These are phyloP conservation scores for Tortricodes alternella DNA, from an alignment of 2,888 invertebrate species.

Conservation along the genomic window DNA sequence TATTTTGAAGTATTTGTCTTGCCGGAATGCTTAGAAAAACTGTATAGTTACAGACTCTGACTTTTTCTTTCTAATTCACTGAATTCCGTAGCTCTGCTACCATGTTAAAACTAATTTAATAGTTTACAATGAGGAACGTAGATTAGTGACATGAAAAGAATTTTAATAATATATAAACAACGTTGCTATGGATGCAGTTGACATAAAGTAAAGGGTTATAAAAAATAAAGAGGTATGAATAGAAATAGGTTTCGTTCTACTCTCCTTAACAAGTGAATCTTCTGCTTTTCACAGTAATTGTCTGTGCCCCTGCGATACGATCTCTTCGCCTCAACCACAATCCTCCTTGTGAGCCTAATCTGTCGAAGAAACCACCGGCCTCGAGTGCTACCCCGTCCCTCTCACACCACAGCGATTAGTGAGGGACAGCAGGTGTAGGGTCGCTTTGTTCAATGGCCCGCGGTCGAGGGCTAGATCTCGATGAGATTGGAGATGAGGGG, in stretches of 20 bases:
- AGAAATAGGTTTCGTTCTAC: neutral
- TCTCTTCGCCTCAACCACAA: slow-evolving; percentile 11
- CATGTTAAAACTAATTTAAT: too few relatives aligned
- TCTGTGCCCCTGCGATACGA: slow-evolving; percentile 7
- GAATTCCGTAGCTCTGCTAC: too few relatives aligned
- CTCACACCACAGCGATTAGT: neutral
- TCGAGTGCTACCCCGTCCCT: neutral
- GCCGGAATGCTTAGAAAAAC: too few relatives aligned
- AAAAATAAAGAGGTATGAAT: neutral
- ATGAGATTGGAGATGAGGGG: neutral
- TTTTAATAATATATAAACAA: too few relatives aligned
- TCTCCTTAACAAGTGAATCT: neutral
- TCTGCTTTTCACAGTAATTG: neutral
- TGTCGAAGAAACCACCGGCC: slow-evolving; percentile 3
- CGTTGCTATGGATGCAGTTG: too few relatives aligned
- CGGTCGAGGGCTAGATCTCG: slow-evolving; percentile 9
- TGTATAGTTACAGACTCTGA: too few relatives aligned
- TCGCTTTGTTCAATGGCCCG: slow-evolving; percentile 11
- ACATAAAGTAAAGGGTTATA: too few relatives aligned
- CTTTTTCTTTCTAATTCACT: too few relatives aligned
- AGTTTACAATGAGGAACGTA: too few relatives aligned
- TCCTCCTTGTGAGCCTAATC: slow-evolving; percentile 13
- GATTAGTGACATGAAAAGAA: too few relatives aligned
- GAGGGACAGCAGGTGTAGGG: neutral
- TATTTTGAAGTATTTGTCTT: too few relatives aligned